Evolutionary conservation across 1,140 invertebrate genomes (phyloP).

Genomic region (Parasteatoda tepidariorum): DNA sequence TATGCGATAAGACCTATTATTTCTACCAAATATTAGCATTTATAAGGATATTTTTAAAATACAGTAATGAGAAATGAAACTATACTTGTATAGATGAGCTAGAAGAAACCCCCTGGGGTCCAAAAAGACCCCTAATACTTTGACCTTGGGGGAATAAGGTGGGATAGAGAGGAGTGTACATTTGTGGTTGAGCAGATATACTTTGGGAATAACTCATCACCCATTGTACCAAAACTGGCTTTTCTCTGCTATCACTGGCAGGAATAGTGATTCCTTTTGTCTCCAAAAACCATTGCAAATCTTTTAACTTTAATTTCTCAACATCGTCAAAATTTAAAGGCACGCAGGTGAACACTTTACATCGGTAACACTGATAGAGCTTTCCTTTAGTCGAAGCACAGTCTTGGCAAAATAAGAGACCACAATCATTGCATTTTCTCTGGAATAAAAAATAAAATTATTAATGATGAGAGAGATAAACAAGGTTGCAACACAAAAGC

Average conservation of each 20-base stretch:
- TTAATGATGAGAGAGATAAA: too few relatives aligned
- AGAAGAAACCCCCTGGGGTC: not conserved
- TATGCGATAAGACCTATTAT: too few relatives aligned
- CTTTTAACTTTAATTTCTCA: conserved; percentile 16
- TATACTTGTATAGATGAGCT: too few relatives aligned
- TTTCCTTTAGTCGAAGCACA: not conserved
- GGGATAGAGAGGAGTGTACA: conserved; percentile 12
- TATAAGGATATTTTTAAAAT: too few relatives aligned
- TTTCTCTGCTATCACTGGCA: conserved; percentile 27
- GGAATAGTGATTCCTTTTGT: conserved; percentile 29
- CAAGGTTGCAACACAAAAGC: too few relatives aligned
- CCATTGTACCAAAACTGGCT: conserved; percentile 33
- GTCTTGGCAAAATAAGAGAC: conserved; percentile 24
- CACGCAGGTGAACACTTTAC: conserved; percentile 42
- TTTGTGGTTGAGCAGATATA: not conserved
- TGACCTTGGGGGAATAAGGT: not conserved
- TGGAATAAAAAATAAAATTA: conserved; percentile 4
- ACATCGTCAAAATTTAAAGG: conserved; percentile 33
- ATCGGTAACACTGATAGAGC: conserved; percentile 51
- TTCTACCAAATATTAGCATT: too few relatives aligned
- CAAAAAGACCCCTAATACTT: conserved; percentile 25
- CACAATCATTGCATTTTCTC: conserved; percentile 48
- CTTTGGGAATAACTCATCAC: conserved; percentile 34
- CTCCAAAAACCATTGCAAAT: conserved; percentile 45
- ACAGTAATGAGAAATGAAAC: too few relatives aligned